Evolutionary conservation across 2,888 invertebrate genomes (phyloP).

Genomic region (Tenthredo notha): DNA sequence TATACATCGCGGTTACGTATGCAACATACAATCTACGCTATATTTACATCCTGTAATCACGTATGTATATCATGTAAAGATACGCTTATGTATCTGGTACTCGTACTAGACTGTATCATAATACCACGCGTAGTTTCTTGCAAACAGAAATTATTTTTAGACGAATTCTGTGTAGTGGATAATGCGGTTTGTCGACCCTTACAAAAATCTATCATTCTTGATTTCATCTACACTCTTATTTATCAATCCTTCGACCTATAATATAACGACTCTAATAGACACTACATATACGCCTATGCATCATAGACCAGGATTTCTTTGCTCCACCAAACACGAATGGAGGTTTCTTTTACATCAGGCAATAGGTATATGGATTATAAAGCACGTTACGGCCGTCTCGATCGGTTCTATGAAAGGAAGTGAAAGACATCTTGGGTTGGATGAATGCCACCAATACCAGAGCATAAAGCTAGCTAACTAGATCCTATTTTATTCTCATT

Average conservation of each 20-base stretch:
- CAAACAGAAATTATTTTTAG: neutral
- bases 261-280: too few species aligned
- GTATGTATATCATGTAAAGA: neutral
- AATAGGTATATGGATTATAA: neutral
- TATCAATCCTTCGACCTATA: too few species aligned
- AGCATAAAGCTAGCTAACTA: neutral
- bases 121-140: neutral
- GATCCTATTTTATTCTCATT: neutral
- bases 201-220: neutral
- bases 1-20: neutral
- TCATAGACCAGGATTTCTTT: neutral
- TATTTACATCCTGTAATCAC: neutral
- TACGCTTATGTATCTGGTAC: neutral
- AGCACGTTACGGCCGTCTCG: neutral
- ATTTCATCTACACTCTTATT: neutral
- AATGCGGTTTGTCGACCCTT: neutral
- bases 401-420: conserved; percentile 34
- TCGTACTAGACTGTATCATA: neutral
- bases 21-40: neutral
- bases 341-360: conserved; percentile 6
- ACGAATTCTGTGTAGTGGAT: neutral
- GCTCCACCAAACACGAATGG: conserved; percentile 37
- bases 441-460: conserved; percentile 19
- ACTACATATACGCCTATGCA: neutral
- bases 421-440: conserved; percentile 33